Percentiles rank a stretch among this genome's conserved stretches.
Conservation (phyloP, 2,797 vertebrate genomes). For the Pelobates cultripes region DNA sequence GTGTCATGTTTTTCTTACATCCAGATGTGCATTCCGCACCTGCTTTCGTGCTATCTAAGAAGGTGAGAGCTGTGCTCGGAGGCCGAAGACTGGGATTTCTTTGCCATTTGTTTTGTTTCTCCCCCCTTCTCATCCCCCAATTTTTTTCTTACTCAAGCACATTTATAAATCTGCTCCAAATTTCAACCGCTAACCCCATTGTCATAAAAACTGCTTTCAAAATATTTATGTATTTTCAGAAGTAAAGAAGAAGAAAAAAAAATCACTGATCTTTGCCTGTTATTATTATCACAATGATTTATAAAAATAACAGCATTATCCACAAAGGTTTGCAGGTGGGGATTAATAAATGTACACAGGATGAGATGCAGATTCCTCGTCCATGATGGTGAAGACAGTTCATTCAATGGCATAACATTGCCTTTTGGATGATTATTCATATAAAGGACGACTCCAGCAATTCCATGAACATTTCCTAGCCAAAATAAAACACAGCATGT, state of each 20-base stretch:
- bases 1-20: slow-evolving; percentile 36
- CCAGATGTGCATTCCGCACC: slow-evolving; percentile 56
- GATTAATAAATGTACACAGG: not conserved
- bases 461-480: too few relatives aligned
- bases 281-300: not conserved
- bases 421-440: too few relatives aligned
- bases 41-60: slow-evolving; percentile 48
- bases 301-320: not conserved
- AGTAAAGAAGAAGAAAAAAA: not conserved
- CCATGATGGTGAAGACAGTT: too few relatives aligned
- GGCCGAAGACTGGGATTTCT: slow-evolving; percentile 37
- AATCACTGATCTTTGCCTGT: not conserved
- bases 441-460: too few relatives aligned
- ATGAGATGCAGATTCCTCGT: not conserved
- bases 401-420: too few relatives aligned
- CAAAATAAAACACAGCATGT: too few relatives aligned
- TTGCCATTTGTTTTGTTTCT: slow-evolving; percentile 10
- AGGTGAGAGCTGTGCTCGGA: slow-evolving; percentile 51
- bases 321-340: not conserved
- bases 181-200: not conserved
- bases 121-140: not conserved
- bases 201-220: not conserved
- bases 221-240: not conserved
- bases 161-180: slow-evolving; percentile 16
- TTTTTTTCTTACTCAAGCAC: slow-evolving; percentile 9